Conservation (phyloP, 1,140 invertebrate genomes). For the Papilio glaucus region DNA sequence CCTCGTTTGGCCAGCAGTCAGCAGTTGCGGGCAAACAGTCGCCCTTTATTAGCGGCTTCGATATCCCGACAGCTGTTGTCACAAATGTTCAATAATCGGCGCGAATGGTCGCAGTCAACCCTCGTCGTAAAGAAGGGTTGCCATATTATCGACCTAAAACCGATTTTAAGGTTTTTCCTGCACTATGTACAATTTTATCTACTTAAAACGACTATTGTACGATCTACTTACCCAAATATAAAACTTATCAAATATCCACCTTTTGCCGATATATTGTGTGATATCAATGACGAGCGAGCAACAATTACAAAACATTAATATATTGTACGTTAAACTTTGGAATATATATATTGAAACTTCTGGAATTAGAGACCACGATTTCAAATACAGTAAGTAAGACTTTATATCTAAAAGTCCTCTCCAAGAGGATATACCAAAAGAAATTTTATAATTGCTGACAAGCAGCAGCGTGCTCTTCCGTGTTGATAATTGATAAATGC, state of each 20-base stretch:
- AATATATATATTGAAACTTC: neutral
- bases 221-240: no score
- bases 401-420: neutral
- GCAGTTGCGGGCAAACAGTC: conserved; percentile 51
- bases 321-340: neutral
- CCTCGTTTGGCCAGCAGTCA: conserved; percentile 20
- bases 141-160: conserved; percentile 13
- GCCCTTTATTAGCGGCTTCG: conserved; percentile 52
- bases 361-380: neutral
- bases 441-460: neutral
- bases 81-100: conserved; percentile 57
- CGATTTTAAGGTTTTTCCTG: conserved; percentile 7
- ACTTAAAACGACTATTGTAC: neutral
- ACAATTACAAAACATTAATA: no score
- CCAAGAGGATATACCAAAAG: no score
- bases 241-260: neutral
- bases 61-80: conserved; percentile 57
- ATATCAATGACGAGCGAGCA: no score
- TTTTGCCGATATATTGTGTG: neutral
- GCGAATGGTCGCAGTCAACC: conserved; percentile 53
- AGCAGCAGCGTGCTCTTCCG: neutral
- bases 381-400: neutral
- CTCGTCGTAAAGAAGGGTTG: conserved; percentile 35
- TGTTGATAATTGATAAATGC: no score
- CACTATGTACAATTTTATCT: neutral